A percentile compares a stretch with the other conserved stretches of the same genome.
Evolutionary conservation across 2,113 vertebrate genomes (phyloP).

Genomic region (Taurulus bubalis): DNA sequence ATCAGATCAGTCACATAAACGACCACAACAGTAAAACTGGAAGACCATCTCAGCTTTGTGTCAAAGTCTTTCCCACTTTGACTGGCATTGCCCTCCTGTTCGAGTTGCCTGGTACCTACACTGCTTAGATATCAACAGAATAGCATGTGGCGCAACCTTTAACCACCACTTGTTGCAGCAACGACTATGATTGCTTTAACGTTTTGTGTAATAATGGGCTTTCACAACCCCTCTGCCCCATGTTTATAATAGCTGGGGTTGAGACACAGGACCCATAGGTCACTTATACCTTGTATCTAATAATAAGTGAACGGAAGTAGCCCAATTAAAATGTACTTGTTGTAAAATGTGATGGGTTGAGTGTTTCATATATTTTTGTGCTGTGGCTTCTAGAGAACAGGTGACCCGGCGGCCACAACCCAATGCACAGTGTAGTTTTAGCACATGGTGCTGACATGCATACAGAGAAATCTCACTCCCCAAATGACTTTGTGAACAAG

Average conservation of each 20-base stretch:
- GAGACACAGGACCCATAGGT: background rate
- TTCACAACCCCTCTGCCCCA: background rate
- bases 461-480: constrained; percentile 49
- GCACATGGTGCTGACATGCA: constrained; percentile 58
- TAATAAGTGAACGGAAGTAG: background rate
- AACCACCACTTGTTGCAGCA: background rate
- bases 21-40: background rate
- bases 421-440: constrained; percentile 26
- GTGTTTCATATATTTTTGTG: background rate
- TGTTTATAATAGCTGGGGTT: background rate
- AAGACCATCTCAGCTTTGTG: background rate
- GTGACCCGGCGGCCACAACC: background rate
- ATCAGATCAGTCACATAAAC: background rate
- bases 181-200: background rate
- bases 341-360: background rate
- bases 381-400: background rate
- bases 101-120: background rate
- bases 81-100: background rate
- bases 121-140: background rate
- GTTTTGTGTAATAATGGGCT: background rate
- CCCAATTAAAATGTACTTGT: background rate
- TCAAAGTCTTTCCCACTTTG: background rate
- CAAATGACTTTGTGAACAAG: constrained; percentile 80
- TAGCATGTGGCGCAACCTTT: background rate
- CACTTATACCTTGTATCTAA: background rate